phyloP scores from a whole-genome alignment of 2,888 invertebrate genomes.

The Lycaena phlaeas region DNA sequence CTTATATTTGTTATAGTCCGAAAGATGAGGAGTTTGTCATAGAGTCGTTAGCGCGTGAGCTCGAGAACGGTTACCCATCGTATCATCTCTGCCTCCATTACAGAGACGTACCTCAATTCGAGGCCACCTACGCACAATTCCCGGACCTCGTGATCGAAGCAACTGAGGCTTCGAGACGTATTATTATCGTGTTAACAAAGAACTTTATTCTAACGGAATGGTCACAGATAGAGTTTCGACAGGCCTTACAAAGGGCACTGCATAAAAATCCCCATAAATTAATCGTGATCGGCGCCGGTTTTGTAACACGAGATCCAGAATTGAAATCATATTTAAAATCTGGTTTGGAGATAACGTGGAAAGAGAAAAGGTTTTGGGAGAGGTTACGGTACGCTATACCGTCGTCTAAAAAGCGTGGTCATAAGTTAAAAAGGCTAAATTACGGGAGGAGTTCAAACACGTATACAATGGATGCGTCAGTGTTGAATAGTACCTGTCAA shows the following conservation, averaged over 20 bases:
- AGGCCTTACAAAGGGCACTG: slow-evolving; percentile 90
- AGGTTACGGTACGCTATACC: slow-evolving; percentile 93
- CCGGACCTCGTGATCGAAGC: slow-evolving; percentile 87
- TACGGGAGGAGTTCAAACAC: slow-evolving; percentile 89
- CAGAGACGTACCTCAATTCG: slow-evolving; percentile 83
- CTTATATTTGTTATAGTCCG: slow-evolving; percentile 93
- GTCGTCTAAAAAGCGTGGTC: slow-evolving; percentile 77
- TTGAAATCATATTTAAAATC: slow-evolving; percentile 91
- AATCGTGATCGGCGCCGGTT: slow-evolving; percentile 86
- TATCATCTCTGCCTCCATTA: slow-evolving; percentile 92
- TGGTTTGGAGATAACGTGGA: slow-evolving; percentile 88
- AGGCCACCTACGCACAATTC: slow-evolving; percentile 79
- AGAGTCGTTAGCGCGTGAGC: slow-evolving; percentile 86
- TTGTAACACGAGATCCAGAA: slow-evolving; percentile 89
- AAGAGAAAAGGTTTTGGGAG: slow-evolving; percentile 96
- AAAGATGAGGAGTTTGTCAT: slow-evolving; percentile 93
- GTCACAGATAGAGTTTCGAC: slow-evolving; percentile 92
- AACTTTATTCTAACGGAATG: slow-evolving; percentile 94
- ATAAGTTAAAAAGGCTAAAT: slow-evolving; percentile 72
- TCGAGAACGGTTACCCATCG: slow-evolving; percentile 85
- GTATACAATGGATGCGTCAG: slow-evolving; percentile 83
- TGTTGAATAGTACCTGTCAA: slow-evolving; percentile 75
- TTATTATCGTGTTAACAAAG: slow-evolving; percentile 89
- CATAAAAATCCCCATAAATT: slow-evolving; percentile 88
- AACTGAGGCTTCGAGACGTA: slow-evolving; percentile 88